Evolutionary conservation across 1,140 invertebrate species (phyloP).

Genomic region (Bombus turneri): DNA sequence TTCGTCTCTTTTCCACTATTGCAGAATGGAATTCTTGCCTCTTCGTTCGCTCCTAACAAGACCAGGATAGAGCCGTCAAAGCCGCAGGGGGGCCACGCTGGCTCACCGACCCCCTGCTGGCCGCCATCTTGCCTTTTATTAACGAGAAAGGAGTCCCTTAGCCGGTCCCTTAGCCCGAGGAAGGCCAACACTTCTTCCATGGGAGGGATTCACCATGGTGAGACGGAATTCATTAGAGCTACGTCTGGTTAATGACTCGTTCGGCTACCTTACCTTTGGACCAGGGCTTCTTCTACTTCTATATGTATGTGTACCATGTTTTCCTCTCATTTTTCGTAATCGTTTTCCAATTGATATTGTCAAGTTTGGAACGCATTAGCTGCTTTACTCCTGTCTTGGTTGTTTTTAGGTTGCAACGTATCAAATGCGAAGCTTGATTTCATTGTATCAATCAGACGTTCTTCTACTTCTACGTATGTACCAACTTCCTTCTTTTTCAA

Average conservation of each 20-base stretch:
- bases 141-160: slow-evolving; percentile 77
- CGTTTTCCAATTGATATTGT: too few species aligned
- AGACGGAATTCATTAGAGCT: slow-evolving; percentile 77
- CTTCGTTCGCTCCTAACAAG: slow-evolving; percentile 72
- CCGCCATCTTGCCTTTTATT: slow-evolving; percentile 82
- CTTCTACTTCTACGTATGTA: too few species aligned
- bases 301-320: too few species aligned
- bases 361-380: too few species aligned
- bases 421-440: too few species aligned
- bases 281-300: slow-evolving; percentile 40
- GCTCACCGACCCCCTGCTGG: slow-evolving; percentile 79
- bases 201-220: slow-evolving; percentile 66
- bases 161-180: slow-evolving; percentile 33
- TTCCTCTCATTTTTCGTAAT: too few species aligned
- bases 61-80: slow-evolving; percentile 83
- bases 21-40: slow-evolving; percentile 46
- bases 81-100: slow-evolving; percentile 79
- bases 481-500: too few species aligned
- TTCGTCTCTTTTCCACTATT: slow-evolving; percentile 48
- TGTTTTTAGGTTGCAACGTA: too few species aligned
- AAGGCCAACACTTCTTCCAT: slow-evolving; percentile 46
- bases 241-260: slow-evolving; percentile 75
- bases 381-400: too few species aligned
- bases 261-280: slow-evolving; percentile 68
- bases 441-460: too few species aligned